Percentiles rank a stretch among this genome's conserved stretches.
phyloP scores from a whole-genome alignment of 2,113 vertebrate species.

The Ceratotherium simum region DNA sequence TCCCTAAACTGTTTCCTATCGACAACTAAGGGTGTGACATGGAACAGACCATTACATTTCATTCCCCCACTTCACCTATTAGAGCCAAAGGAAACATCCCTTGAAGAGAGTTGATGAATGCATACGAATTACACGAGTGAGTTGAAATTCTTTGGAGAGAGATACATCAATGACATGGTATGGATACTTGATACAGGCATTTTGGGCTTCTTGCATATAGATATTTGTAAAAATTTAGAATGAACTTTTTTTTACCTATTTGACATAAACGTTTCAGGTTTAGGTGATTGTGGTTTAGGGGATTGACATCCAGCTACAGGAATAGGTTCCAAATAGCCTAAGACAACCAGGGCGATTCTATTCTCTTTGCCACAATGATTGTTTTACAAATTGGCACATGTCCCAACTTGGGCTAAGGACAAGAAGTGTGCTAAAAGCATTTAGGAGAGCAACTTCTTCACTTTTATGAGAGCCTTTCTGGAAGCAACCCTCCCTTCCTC shows the following conservation, averaged over 20 bases:
- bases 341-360: background rate
- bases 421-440: background rate
- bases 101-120: background rate
- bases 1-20: background rate
- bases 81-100: background rate
- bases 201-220: background rate
- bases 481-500: background rate
- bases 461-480: background rate
- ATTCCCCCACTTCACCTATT: background rate
- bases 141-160: background rate
- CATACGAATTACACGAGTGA: fast-evolving
- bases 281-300: background rate
- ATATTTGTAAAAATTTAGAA: background rate
- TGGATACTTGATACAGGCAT: background rate
- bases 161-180: background rate
- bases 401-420: background rate
- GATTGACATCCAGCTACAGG: background rate
- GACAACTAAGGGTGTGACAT: fast-evolving
- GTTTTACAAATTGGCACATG: background rate
- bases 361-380: background rate
- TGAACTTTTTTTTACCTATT: background rate
- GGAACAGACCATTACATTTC: background rate
- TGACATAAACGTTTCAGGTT: background rate
- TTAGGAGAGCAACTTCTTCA: background rate
- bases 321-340: background rate